A percentile compares a stretch with the other conserved stretches of the same genome.
These are phyloP conservation scores for Cryptotis parvus DNA, from an alignment of 2,113 vertebrate genomes.

Conservation along the genomic window DNA sequence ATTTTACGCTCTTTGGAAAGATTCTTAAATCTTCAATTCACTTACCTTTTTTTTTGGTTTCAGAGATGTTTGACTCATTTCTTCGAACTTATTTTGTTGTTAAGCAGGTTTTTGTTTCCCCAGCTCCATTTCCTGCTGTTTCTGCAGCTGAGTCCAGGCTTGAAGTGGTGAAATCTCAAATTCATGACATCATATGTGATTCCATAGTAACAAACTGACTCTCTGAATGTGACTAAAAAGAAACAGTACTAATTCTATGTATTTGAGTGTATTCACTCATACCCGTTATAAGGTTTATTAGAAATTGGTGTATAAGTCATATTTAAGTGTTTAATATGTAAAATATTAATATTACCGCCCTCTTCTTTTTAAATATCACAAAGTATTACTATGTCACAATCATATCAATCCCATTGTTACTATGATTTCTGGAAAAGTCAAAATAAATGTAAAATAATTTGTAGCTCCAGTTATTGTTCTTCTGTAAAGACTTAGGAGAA, in stretches of 20 bases:
- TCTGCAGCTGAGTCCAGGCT: constrained; percentile 22
- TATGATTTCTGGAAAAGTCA: constrained; percentile 17
- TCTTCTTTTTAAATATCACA: not conserved
- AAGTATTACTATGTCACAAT: not conserved
- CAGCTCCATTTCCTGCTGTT: constrained; percentile 56
- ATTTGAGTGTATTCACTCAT: not conserved
- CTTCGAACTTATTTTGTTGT: constrained; percentile 61
- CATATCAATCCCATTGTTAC: not conserved
- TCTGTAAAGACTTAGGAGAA: not conserved
- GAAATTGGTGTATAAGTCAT: not conserved
- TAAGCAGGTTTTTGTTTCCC: constrained; percentile 55
- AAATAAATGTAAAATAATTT: constrained; percentile 1
- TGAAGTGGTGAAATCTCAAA: constrained; percentile 62
- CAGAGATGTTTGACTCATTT: constrained; percentile 77
- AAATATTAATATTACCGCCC: not conserved
- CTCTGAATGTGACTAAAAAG: not conserved
- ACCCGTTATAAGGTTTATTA: not conserved
- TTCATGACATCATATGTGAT: constrained; percentile 58
- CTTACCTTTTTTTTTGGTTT: constrained; percentile 78
- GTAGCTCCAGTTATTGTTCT: not conserved
- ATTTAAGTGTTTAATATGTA: not conserved
- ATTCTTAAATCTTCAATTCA: constrained; percentile 11
- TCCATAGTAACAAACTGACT: constrained; percentile 50
- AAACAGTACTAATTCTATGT: not conserved
- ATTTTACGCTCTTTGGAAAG: not conserved